phyloP scores from a whole-genome alignment of 1,140 invertebrate genomes.

The Cyphomyrmex costatus region DNA sequence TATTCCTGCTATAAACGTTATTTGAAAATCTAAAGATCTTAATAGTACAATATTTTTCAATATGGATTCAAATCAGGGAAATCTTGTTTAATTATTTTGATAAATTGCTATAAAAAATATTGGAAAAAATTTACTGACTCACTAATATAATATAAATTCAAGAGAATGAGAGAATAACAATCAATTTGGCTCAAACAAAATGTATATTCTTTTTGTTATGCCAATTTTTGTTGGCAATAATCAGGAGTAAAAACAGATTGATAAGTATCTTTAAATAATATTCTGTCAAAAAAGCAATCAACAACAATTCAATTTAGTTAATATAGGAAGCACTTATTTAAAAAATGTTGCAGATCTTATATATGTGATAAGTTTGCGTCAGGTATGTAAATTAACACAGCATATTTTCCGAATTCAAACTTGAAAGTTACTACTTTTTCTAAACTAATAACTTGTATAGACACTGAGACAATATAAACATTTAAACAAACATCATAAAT shows the following conservation, averaged over 20 bases:
- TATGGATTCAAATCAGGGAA: neutral
- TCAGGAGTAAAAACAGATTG: neutral
- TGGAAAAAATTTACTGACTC: neutral
- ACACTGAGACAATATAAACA: neutral
- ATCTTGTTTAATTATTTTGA: neutral
- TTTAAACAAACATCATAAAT: neutral
- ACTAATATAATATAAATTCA: neutral
- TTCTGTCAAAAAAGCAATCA: neutral
- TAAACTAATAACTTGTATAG: neutral
- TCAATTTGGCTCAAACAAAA: too few species aligned
- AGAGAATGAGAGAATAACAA: too few species aligned
- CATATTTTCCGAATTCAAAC: neutral
- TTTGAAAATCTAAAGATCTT: constrained; percentile 4
- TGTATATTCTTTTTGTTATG: too few species aligned
- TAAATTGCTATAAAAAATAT: neutral
- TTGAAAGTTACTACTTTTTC: neutral
- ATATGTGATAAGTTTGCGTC: neutral
- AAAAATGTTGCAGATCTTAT: neutral
- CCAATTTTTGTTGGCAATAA: too few species aligned
- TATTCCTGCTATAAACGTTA: constrained; percentile 14
- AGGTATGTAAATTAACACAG: neutral
- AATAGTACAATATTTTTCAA: constrained; percentile 6
- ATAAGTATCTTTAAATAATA: neutral
- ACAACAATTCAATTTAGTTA: neutral
- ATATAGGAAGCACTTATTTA: neutral